Evolutionary conservation across 2,797 vertebrate genomes (phyloP).

Genomic region (Sternarchorhynchus goeldii): DNA sequence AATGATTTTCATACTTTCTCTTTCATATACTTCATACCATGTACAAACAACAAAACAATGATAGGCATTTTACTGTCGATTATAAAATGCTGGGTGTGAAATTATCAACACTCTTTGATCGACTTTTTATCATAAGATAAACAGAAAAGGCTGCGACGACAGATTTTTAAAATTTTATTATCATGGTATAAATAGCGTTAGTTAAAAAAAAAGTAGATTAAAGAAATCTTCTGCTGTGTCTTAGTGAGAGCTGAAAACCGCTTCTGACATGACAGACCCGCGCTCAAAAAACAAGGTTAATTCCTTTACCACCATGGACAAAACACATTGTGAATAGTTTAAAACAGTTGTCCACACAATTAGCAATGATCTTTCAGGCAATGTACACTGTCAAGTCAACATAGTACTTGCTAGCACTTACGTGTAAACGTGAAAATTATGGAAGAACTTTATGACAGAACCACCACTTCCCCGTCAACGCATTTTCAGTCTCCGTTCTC

Average conservation of each 20-base stretch:
- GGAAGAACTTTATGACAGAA: too few relatives aligned
- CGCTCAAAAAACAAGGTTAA: slow-evolving; percentile 45
- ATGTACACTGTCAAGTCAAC: too few relatives aligned
- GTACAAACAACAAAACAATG: too few relatives aligned
- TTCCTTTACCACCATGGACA: slow-evolving; percentile 39
- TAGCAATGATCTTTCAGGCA: not conserved
- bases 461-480: too few relatives aligned
- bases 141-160: not conserved
- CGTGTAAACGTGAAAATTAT: too few relatives aligned
- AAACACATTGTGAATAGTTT: slow-evolving; percentile 2
- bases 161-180: slow-evolving; percentile 48
- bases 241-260: slow-evolving; percentile 71
- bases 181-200: slow-evolving; percentile 56
- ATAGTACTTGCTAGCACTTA: too few relatives aligned
- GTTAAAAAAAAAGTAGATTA: slow-evolving; percentile 47
- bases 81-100: too few relatives aligned
- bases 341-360: not conserved
- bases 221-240: slow-evolving; percentile 65
- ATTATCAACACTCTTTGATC: not conserved
- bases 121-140: not conserved
- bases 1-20: too few relatives aligned
- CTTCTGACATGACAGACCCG: slow-evolving; percentile 67
- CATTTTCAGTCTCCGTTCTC: too few relatives aligned
- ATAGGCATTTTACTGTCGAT: too few relatives aligned
- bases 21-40: too few relatives aligned